Evolutionary conservation across 2,888 invertebrate species (phyloP), one percentile per base, ranked within the genome.

Genomic region (Danaus chrysippus): DNA sequence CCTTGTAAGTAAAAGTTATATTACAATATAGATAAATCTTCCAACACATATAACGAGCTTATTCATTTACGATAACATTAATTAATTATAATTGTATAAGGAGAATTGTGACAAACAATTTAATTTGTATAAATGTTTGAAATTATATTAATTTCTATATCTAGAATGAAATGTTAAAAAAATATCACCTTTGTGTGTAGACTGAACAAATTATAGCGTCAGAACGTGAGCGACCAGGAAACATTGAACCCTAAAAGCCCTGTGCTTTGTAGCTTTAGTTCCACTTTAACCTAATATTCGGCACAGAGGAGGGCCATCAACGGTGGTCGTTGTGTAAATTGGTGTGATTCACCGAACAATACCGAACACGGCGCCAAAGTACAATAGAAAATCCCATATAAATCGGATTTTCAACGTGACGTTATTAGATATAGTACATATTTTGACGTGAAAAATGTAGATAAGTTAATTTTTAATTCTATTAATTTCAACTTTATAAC

Each of bases 341-440:
- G 72, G 70, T 70, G 59, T 68, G 75, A 74, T 72, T 74, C 72
- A 69, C 63, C 67, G 67, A 70, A 75, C 74, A 76, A 75, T 74
- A 72, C 72, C 70, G 71, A 75, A 76, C 72, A 63, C 70, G 66
- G 67, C 56, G 65, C 59, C 61, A 67, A 59, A 60, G 62, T 64
- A 77, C 75, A 77, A 77, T 71, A 64, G 70, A 64, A 62, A 64
- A 66, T 62, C 58, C 56, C 61, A 46, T 62, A 67, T 64, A 67
- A 67, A 72, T 73, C 70, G 70, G 65, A 63, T 61, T 70, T 70
- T 63, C 66, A 65, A 66, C 63, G 63, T 59, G 54, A 61, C 52
- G 23, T 56, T 53, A 61, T 67, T 60, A 61, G 59, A 59, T 62
- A 59, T 54, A n/a, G n/a, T n/a, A n/a, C n/a, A n/a, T n/a, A 63